Evolutionary conservation across 1,140 invertebrate genomes (phyloP), one percentile per base, ranked within the genome.

Genomic region (Drosophila quadrilineata): DNA sequence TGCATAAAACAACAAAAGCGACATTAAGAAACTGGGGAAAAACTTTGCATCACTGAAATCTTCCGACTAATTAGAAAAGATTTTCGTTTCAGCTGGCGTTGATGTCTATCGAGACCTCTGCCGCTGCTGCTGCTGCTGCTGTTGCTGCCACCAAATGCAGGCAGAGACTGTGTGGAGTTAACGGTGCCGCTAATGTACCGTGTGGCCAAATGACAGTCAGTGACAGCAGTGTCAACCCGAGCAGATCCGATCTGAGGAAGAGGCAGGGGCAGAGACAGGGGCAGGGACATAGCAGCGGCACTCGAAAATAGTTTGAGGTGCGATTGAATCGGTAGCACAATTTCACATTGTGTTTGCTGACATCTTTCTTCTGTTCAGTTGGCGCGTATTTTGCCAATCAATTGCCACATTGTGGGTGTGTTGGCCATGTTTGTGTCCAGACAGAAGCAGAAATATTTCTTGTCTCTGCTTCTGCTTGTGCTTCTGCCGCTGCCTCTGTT

Each of bases 391-490:
- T 77, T 74, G 69, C 53, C 77, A 82, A 82, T 82, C 76, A 82
- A 82, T 84, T 73, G 77, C 69, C 77, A 84, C 69, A 76, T 76
- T 75, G 62, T 72, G 60, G 72, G 66, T 79, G 71, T 75, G 75
- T 80, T 71, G 50, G 10, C n/a, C 35, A 8, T 49, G 14, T n/a
- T 12, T 24, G 22, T 45, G 36, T 53, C 24, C 48, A 53, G 41
- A 36, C 10, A 41, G n/a, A n/a, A n/a, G 48, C 49, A 40, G 41
- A 52, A 33, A 73, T 62, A 70, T 71, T 73, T 58, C 33, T 31
- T 74, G 56, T 74, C 6, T 17, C 4, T 9, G n/a, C 28, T 21
- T 12, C 9, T 29, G 16, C 8, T n/a, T 48, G 3, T 46, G 8
- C 6, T n/a, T 29, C 43, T 46, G 38, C n/a, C 43, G 8, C 24